A percentile compares a stretch with the other conserved stretches of the same genome.
phyloP scores from a whole-genome alignment of 2,113 vertebrate species.

The Macrotis lagotis region DNA sequence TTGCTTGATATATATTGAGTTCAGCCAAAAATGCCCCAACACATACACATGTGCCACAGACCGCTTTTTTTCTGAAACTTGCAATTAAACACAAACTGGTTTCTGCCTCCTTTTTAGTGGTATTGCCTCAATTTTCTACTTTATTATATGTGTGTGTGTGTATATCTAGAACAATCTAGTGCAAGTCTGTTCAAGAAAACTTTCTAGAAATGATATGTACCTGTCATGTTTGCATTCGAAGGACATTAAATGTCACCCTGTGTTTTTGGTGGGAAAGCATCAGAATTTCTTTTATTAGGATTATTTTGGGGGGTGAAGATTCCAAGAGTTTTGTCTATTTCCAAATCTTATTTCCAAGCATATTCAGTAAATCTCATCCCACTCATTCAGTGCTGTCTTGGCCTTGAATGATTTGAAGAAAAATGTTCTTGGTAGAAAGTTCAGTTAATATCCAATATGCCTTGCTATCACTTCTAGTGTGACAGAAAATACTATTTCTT shows the following conservation, averaged over 20 bases:
- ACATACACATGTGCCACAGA: not conserved
- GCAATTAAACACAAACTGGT: not conserved
- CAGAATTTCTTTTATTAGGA: not conserved
- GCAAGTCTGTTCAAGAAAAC: not conserved
- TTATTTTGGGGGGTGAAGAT: not conserved
- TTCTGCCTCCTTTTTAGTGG: not conserved
- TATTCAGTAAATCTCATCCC: not conserved
- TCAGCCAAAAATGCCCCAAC: conserved; percentile 1
- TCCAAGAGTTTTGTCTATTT: conserved; percentile 10
- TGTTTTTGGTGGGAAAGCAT: not conserved
- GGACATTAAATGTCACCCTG: not conserved
- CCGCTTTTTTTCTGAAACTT: not conserved
- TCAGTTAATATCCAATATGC: conserved; percentile 34
- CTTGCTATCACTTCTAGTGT: conserved; percentile 9
- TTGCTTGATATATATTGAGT: not conserved
- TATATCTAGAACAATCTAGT: not conserved
- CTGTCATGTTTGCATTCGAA: not conserved
- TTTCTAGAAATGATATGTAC: not conserved
- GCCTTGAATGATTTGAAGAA: not conserved
- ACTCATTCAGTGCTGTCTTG: not conserved
- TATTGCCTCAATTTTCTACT: not conserved
- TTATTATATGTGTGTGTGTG: not conserved
- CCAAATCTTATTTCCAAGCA: not conserved
- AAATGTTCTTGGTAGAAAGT: conserved; percentile 26
- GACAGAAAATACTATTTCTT: conserved; percentile 1